phyloP scores from a whole-genome alignment of 2,888 invertebrate species.

The Malthinus flaveolus region DNA sequence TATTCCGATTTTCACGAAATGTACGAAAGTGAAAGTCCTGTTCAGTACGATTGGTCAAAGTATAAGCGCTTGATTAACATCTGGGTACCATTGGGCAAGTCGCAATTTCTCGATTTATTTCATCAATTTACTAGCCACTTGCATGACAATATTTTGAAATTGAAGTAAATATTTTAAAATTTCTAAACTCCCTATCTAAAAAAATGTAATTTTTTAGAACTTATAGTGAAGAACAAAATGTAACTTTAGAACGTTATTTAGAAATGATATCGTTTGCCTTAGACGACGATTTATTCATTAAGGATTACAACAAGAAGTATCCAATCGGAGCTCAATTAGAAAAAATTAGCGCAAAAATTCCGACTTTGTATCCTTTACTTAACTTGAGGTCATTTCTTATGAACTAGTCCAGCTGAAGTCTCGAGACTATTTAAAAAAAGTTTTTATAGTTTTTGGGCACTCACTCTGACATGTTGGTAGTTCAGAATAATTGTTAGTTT shows the following conservation, averaged over 20 bases:
- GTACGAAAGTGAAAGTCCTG: constrained; percentile 40
- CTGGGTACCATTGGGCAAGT: constrained; percentile 43
- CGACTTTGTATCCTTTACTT: constrained; percentile 40
- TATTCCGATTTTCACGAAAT: constrained; percentile 71
- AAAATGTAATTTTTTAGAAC: constrained; percentile 38
- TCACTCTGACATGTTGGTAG: too few species aligned
- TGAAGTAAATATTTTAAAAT: not conserved
- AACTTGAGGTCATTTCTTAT: constrained; percentile 39
- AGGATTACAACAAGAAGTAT: constrained; percentile 49
- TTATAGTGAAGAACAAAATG: constrained; percentile 43
- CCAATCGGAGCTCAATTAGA: constrained; percentile 46
- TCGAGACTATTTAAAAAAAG: too few species aligned
- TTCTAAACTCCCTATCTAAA: not conserved
- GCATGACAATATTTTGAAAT: constrained; percentile 5
- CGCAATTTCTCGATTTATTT: constrained; percentile 47
- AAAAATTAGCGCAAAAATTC: constrained; percentile 45
- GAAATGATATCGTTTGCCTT: constrained; percentile 45
- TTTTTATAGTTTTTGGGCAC: too few species aligned
- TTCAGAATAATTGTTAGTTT: too few species aligned
- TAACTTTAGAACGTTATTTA: constrained; percentile 47
- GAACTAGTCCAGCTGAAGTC: too few species aligned
- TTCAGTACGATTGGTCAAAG: constrained; percentile 34
- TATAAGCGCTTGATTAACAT: constrained; percentile 41
- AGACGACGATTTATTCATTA: constrained; percentile 52
- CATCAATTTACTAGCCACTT: constrained; percentile 32